Percentiles rank a stretch among this genome's conserved stretches.
Conservation (phyloP, 2,888 invertebrate species). For the Acleris literana region DNA sequence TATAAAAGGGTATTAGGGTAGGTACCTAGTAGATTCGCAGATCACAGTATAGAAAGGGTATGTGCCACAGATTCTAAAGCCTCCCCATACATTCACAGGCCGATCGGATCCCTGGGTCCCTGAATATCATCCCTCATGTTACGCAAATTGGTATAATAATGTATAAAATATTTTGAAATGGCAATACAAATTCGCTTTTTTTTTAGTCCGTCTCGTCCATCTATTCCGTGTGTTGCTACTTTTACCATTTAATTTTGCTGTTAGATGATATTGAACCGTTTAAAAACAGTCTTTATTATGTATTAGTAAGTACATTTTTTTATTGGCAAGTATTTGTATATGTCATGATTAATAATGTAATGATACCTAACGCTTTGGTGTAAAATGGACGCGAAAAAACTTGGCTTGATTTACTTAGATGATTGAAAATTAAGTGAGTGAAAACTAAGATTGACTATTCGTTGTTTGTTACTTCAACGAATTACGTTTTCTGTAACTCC, state of each 20-base stretch:
- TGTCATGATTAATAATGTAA: constrained; percentile 6
- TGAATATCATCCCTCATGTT: too few species aligned
- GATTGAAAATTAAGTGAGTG: constrained; percentile 26
- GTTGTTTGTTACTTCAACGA: not conserved
- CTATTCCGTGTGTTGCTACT: not conserved
- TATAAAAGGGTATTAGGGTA: too few species aligned
- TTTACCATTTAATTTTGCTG: too few species aligned
- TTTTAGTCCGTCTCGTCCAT: not conserved
- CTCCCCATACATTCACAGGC: too few species aligned
- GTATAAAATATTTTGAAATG: too few species aligned
- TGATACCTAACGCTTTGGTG: not conserved
- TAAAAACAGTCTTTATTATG: not conserved
- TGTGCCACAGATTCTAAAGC: too few species aligned
- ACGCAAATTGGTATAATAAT: too few species aligned
- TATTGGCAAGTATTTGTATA: not conserved
- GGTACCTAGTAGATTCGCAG: too few species aligned
- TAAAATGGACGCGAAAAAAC: constrained; percentile 37
- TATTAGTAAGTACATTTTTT: not conserved
- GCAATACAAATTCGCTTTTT: not conserved
- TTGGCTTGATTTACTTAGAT: constrained; percentile 34
- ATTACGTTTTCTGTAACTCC: constrained; percentile 2
- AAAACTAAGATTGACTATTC: constrained; percentile 13
- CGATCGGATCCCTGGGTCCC: too few species aligned
- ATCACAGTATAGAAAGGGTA: too few species aligned
- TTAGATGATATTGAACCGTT: not conserved